Conservation (phyloP, 2,113 vertebrate species). For the Saccopteryx leptura region DNA sequence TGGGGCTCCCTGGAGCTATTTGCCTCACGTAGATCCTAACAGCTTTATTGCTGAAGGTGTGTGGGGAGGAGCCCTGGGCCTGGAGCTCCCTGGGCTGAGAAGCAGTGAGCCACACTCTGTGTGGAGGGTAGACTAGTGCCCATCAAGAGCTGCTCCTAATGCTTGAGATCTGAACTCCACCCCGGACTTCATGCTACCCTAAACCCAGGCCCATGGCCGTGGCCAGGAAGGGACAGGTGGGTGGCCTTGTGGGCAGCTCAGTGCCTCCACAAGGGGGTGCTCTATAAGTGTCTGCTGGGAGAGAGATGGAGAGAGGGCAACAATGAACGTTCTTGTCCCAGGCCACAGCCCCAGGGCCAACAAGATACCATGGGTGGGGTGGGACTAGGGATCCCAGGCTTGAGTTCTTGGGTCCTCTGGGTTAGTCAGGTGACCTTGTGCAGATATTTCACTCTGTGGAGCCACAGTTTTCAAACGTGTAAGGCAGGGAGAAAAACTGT, state of each 20-base stretch:
- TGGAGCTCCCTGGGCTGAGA: not conserved
- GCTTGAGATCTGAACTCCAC: not conserved
- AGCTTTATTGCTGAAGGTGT: not conserved
- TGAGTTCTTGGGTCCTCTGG: not conserved
- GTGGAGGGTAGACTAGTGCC: not conserved
- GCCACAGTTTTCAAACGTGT: not conserved
- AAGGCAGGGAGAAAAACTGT: not conserved
- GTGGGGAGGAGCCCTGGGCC: not conserved
- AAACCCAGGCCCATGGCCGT: rapidly evolving
- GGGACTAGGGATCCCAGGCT: not conserved
- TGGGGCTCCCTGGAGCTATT: not conserved
- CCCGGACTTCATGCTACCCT: not conserved
- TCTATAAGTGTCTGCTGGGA: not conserved
- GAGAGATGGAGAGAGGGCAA: not conserved
- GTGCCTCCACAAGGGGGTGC: not conserved
- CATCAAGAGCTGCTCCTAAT: not conserved
- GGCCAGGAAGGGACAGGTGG: rapidly evolving
- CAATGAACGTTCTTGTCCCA: not conserved
- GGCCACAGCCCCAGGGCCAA: no score
- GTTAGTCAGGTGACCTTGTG: not conserved
- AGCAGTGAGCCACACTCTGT: not conserved
- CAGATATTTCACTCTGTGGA: rapidly evolving
- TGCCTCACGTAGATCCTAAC: not conserved
- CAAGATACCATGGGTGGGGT: rapidly evolving
- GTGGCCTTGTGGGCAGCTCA: not conserved